phyloP scores from a whole-genome alignment of 2,113 vertebrate genomes.

The Arvicanthis niloticus region DNA sequence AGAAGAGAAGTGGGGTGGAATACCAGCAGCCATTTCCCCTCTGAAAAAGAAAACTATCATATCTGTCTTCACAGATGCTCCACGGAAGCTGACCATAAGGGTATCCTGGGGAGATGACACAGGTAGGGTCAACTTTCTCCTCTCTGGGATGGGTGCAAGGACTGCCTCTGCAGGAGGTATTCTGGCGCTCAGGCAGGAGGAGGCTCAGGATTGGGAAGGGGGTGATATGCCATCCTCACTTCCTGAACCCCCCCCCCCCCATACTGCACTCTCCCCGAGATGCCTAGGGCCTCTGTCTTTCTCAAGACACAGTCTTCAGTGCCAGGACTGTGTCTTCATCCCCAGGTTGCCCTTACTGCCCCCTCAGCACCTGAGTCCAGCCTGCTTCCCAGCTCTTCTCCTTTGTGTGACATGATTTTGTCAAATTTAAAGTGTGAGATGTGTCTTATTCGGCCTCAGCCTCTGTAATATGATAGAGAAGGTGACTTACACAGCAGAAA shows the following conservation, averaged over 20 bases:
- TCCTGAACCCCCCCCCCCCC: fast-evolving
- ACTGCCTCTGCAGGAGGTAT: background rate
- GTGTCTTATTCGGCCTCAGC: background rate
- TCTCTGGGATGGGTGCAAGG: background rate
- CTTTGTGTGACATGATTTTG: background rate
- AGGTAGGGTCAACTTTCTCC: background rate
- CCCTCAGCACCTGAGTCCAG: too few species aligned
- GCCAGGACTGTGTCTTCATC: background rate
- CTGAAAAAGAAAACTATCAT: background rate
- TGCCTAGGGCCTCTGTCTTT: background rate
- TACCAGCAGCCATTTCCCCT: background rate
- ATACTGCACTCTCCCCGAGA: background rate
- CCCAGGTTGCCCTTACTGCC: background rate
- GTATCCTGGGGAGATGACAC: background rate
- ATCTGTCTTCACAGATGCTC: slow-evolving; percentile 52
- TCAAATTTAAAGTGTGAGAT: background rate
- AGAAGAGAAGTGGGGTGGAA: background rate
- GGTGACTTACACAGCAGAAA: background rate
- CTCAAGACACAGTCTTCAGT: background rate
- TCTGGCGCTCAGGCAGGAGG: background rate
- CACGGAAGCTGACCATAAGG: background rate
- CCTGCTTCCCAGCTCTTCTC: background rate
- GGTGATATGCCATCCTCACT: background rate
- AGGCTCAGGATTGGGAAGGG: background rate
- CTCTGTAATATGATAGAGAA: background rate